Conservation (phyloP, 2,113 vertebrate species). For the Albula goreensis region DNA sequence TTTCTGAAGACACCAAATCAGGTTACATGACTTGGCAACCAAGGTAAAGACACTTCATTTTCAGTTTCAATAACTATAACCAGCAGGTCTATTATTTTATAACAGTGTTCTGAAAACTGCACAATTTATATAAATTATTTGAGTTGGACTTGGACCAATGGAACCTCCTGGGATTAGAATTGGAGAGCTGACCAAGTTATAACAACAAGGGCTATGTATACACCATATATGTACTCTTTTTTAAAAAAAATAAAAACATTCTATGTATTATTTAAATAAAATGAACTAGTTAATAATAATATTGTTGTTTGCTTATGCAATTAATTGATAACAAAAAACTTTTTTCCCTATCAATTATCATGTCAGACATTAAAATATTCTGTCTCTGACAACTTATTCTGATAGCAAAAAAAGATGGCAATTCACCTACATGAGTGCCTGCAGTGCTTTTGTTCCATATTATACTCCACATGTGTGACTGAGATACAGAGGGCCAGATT, state of each 20-base stretch:
- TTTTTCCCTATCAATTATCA: background rate
- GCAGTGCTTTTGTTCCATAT: background rate
- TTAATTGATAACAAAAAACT: too few relatives aligned
- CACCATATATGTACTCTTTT: background rate
- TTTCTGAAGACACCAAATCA: slow-evolving; percentile 13
- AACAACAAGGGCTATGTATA: slow-evolving; percentile 1
- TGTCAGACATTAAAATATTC: background rate
- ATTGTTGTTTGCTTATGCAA: too few relatives aligned
- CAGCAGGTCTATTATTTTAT: slow-evolving; percentile 22
- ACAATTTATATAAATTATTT: background rate
- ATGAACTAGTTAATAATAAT: too few relatives aligned
- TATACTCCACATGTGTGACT: background rate
- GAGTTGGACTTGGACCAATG: slow-evolving; percentile 8
- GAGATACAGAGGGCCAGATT: slow-evolving; percentile 1
- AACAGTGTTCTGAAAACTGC: background rate
- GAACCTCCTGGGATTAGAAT: background rate
- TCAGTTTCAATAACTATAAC: background rate
- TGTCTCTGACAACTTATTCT: too few relatives aligned
- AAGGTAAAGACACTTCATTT: slow-evolving; percentile 3
- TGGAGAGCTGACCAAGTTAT: slow-evolving; percentile 11
- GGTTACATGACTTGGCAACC: slow-evolving; percentile 12
- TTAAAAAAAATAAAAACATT: background rate
- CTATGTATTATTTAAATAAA: background rate
- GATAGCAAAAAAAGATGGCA: background rate
- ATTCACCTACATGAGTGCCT: background rate